Conservation (phyloP, 2,113 vertebrate species). For the Talpa occidentalis region DNA sequence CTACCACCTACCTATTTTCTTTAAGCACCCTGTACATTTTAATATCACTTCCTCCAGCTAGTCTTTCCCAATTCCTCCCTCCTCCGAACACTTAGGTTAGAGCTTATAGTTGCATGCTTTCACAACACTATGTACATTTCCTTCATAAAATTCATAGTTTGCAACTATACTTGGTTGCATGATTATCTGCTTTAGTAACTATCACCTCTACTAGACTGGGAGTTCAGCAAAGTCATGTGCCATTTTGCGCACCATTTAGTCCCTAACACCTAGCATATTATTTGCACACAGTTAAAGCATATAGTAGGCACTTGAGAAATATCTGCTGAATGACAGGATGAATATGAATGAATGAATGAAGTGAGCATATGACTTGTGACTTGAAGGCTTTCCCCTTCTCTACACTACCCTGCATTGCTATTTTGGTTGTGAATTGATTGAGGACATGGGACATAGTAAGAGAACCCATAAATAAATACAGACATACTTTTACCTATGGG, state of each 20-base stretch:
- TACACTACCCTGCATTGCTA: not conserved
- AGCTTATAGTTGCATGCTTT: not conserved
- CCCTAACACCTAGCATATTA: not conserved
- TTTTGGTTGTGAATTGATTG: not conserved
- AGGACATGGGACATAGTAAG: conserved; percentile 54
- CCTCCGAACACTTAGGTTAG: too few relatives aligned
- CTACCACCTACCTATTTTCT: not conserved
- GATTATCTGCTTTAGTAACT: not conserved
- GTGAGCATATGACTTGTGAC: not conserved
- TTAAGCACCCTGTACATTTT: not conserved
- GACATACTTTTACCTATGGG: conserved; percentile 94
- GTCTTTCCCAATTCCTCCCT: not conserved
- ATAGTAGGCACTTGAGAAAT: not conserved
- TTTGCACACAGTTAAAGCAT: not conserved
- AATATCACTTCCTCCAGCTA: not conserved
- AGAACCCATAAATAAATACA: conserved; percentile 72
- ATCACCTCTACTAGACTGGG: not conserved
- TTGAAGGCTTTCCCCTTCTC: not conserved
- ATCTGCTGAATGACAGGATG: not conserved
- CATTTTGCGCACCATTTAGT: conserved; percentile 11
- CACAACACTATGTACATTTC: not conserved
- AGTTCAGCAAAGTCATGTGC: not conserved
- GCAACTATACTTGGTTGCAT: not conserved
- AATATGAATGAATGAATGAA: not conserved
- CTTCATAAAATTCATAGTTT: conserved; percentile 28